These are phyloP conservation scores for Phodopus roborovskii DNA, from an alignment of 2,113 vertebrate genomes.

Conservation along the genomic window DNA sequence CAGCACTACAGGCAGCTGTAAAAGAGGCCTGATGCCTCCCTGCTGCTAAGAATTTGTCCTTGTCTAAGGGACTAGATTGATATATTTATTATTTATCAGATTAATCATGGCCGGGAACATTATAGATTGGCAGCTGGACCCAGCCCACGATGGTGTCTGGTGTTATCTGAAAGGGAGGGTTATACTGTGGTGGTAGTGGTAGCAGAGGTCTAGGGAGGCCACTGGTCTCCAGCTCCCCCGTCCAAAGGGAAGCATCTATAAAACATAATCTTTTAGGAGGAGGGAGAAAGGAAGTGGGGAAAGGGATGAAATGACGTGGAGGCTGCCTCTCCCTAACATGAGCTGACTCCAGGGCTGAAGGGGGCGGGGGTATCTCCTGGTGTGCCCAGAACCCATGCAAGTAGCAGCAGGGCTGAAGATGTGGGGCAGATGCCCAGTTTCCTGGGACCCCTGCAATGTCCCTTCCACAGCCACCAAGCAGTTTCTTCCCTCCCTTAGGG, in stretches of 20 bases:
- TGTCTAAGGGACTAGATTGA: slow-evolving; percentile 99
- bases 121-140: slow-evolving; percentile 92
- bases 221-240: slow-evolving; percentile 80
- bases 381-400: no score
- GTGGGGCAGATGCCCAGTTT: not conserved
- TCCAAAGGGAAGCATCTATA: slow-evolving; percentile 62
- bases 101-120: slow-evolving; percentile 98
- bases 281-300: accelerated
- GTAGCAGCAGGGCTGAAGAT: not conserved
- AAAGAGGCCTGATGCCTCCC: slow-evolving; percentile 95
- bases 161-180: slow-evolving; percentile 77
- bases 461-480: not conserved
- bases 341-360: not conserved
- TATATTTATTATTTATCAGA: slow-evolving; percentile 99
- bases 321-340: slow-evolving; percentile 85
- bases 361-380: not conserved
- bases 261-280: not conserved
- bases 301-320: not conserved
- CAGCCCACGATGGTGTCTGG: slow-evolving; percentile 84
- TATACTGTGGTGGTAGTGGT: not conserved
- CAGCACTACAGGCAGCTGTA: slow-evolving; percentile 95
- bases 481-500: not conserved
- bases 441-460: not conserved
- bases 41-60: slow-evolving; percentile 99
- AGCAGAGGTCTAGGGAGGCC: slow-evolving; percentile 54